Evolutionary conservation across 2,797 vertebrate species (phyloP), one percentile per base, ranked within the genome.

Genomic region (Chanos chanos): DNA sequence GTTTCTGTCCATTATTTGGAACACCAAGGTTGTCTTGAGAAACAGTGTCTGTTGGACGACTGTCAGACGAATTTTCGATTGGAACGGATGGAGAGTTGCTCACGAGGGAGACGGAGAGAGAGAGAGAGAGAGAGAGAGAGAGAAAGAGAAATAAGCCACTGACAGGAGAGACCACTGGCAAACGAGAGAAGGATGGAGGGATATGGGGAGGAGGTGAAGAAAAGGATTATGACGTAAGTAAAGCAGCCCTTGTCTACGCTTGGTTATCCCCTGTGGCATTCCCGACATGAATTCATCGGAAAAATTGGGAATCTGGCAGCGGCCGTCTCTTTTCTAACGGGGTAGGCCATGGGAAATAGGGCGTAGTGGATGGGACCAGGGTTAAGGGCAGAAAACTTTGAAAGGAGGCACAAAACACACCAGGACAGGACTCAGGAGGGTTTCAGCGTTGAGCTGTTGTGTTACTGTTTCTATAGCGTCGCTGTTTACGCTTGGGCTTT

Each of bases 261-360:
- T 45, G 47, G 71, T 55, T 36, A 67, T 81, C 75, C 82, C 64
- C 71, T 41, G 78, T 39, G 59, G 71, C 62, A 60, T 66, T 72
- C 74, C 68, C 62, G 50, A 70, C 62, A 66, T 70, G 66, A 78
- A 80, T 78, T 81, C 79, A 83, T 64, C n/a, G 25, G 55, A 75
- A 76, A 69, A 47, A 57, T 59, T 63, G 34, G 62, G 71, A 77
- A 73, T 77, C 71, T 16, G 54, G 67, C 53, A 61, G 57, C 25
- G 10, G 16, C 4, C n/a, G 50, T 52, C 50, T 49, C 34, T 60
- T 48, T 64, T 73, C 61, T 69, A 52, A 71, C 47, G 57, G 61
- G 55, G 59, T 44, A 40, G 43, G 56, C 53, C 60, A 61, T 70
- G 67, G 72, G 74, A 76, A 73, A 66, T 39, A 56, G 69, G 48